These are phyloP conservation scores for Flabesymbios commensalis DNA, from an alignment of 2,888 invertebrate genomes.

Conservation along the genomic window DNA sequence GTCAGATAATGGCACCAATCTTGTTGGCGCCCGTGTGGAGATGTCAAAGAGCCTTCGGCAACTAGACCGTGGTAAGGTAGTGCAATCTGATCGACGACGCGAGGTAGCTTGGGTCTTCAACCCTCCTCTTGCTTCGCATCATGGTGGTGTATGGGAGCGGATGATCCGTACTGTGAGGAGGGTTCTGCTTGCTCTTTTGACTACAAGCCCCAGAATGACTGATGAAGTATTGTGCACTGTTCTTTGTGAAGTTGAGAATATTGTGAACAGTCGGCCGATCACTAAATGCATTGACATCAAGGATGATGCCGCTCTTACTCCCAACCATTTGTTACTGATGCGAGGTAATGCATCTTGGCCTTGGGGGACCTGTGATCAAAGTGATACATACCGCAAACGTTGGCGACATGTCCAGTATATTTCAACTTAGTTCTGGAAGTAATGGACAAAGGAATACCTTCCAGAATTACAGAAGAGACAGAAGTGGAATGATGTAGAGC, in stretches of 20 bases:
- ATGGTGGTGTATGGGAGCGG: conserved; percentile 33
- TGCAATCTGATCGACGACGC: conserved; percentile 2
- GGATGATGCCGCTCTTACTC: conserved; percentile 23
- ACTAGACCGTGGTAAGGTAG: too few relatives aligned
- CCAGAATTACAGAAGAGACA: neutral
- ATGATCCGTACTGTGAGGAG: conserved; percentile 24
- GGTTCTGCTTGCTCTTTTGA: conserved; percentile 19
- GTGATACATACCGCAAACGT: neutral
- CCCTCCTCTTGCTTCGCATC: conserved; percentile 27
- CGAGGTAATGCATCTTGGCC: conserved; percentile 2
- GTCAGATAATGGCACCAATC: conserved; percentile 33
- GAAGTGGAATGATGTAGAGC: neutral
- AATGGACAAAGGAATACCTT: neutral
- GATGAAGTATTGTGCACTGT: conserved; percentile 23
- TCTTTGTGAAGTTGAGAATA: conserved; percentile 26
- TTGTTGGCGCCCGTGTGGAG: conserved; percentile 14
- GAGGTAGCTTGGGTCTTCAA: conserved; percentile 25
- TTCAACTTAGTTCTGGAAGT: neutral
- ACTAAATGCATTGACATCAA: conserved; percentile 17
- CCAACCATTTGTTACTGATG: conserved; percentile 24
- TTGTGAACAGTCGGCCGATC: conserved; percentile 30
- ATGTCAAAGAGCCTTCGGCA: neutral
- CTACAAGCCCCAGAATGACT: conserved; percentile 14
- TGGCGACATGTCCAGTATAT: conserved; percentile 11
- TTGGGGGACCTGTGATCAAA: neutral